Percentiles rank a stretch among this genome's conserved stretches.
Conservation (phyloP, 2,113 vertebrate species). For the Lynx canadensis region DNA sequence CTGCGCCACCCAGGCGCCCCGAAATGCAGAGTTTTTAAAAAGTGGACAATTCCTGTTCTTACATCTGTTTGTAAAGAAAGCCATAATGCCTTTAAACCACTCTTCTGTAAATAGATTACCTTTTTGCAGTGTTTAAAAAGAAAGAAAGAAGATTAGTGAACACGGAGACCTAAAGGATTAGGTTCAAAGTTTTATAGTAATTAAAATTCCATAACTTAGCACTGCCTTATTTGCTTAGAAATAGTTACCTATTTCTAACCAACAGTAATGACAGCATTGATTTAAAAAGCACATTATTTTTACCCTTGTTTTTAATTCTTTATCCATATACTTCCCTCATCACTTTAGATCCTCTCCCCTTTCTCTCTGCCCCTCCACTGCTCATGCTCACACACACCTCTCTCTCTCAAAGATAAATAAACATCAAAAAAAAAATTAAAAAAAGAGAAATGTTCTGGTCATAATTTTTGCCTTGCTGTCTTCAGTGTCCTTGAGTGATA, state of each 20-base stretch:
- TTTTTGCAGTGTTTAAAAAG: slow-evolving; percentile 92
- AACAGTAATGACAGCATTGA: background rate
- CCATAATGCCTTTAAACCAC: slow-evolving; percentile 93
- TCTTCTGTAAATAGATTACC: slow-evolving; percentile 91
- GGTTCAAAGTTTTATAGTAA: background rate
- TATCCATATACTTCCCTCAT: background rate
- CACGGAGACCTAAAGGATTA: background rate
- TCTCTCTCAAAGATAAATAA: too few species aligned
- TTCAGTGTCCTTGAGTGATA: background rate
- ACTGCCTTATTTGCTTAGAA: background rate
- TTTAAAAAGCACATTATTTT: background rate
- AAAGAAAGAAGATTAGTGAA: background rate
- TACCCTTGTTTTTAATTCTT: slow-evolving; percentile 7
- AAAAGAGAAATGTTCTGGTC: background rate
- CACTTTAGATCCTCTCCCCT: too few species aligned
- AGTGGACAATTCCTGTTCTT: slow-evolving; percentile 91
- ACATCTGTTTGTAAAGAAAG: slow-evolving; percentile 96
- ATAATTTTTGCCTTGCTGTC: background rate
- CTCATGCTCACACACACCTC: too few species aligned
- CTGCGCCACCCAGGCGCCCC: too few species aligned
- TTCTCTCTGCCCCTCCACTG: too few species aligned
- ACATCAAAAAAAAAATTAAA: too few species aligned
- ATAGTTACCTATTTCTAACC: background rate
- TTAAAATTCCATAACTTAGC: background rate
- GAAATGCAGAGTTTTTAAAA: slow-evolving; percentile 88